Evolutionary conservation across 1,140 invertebrate species (phyloP).

Genomic region (Gonatopus flavifemur): DNA sequence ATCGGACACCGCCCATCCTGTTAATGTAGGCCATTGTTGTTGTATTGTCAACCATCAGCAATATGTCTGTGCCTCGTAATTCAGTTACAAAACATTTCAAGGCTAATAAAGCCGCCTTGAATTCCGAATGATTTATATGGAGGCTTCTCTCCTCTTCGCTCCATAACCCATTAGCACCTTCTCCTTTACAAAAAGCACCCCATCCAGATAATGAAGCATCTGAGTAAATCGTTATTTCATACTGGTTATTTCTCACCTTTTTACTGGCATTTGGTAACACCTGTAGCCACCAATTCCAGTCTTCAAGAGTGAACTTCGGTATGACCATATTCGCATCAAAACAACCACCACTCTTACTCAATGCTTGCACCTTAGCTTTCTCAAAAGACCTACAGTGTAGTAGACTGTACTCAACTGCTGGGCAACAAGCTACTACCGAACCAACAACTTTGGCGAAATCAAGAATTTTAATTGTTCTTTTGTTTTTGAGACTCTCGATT

Average conservation of each 20-base stretch:
- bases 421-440: too few species aligned
- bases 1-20: neutral
- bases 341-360: neutral
- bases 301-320: neutral
- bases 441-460: too few species aligned
- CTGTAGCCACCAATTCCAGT: neutral
- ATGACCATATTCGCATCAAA: neutral
- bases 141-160: neutral
- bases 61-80: conserved; percentile 1
- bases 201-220: neutral
- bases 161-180: neutral
- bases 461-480: too few species aligned
- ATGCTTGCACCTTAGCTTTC: neutral
- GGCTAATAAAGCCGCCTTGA: neutral
- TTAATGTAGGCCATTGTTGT: conserved; percentile 17
- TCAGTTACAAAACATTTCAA: neutral
- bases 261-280: neutral
- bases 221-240: neutral
- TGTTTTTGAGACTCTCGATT: too few species aligned
- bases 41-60: conserved; percentile 3
- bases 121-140: neutral
- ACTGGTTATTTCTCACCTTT: neutral
- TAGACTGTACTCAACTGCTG: neutral
- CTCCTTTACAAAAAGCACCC: neutral
- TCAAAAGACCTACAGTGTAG: neutral